These are phyloP conservation scores for Anarsia innoxiella DNA, from an alignment of 2,888 invertebrate species.

Conservation along the genomic window DNA sequence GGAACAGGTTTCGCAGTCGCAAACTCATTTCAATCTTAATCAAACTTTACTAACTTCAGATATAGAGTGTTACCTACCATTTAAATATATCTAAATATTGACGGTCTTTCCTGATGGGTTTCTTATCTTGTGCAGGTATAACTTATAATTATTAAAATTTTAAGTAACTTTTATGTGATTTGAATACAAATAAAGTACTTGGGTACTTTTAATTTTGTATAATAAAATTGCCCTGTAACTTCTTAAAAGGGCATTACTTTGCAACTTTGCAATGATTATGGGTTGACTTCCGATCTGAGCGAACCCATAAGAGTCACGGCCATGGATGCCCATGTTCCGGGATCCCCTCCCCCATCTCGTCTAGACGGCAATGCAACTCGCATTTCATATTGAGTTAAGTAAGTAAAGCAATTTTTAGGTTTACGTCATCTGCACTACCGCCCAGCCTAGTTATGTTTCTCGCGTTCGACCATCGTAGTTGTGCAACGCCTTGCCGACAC, in stretches of 20 bases:
- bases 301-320: slow-evolving; percentile 38
- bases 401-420: slow-evolving; percentile 73
- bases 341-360: slow-evolving; percentile 40
- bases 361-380: slow-evolving; percentile 52
- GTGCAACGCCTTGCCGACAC: slow-evolving; percentile 69
- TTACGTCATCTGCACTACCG: slow-evolving; percentile 67
- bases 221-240: not conserved
- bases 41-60: no score
- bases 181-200: not conserved
- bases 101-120: no score
- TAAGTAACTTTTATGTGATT: no score
- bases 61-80: no score
- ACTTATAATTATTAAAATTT: no score
- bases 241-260: not conserved
- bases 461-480: slow-evolving; percentile 71
- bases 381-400: slow-evolving; percentile 68
- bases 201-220: not conserved
- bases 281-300: slow-evolving; percentile 3
- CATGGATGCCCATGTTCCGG: slow-evolving; percentile 55
- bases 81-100: no score
- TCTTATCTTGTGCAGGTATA: no score
- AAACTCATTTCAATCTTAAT: slow-evolving; percentile 42
- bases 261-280: not conserved
- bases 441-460: slow-evolving; percentile 74
- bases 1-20: slow-evolving; percentile 61